These are phyloP conservation scores for Latrodectus geometricus DNA, from an alignment of 1,140 invertebrate species.

Conservation along the genomic window DNA sequence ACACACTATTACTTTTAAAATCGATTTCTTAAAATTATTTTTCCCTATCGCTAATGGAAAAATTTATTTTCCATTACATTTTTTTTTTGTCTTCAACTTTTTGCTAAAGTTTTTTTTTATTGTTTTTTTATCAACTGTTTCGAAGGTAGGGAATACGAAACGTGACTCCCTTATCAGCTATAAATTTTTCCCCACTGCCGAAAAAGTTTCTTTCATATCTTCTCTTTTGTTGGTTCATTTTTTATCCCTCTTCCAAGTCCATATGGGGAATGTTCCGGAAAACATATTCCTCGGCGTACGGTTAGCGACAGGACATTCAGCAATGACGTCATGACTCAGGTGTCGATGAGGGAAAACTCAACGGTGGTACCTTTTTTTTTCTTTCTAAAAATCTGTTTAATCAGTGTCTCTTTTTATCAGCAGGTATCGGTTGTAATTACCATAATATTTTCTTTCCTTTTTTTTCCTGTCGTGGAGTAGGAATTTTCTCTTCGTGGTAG, in stretches of 20 bases:
- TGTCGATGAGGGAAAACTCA: conserved; percentile 4
- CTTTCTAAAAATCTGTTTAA: conserved; percentile 6
- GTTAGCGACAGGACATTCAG: not conserved
- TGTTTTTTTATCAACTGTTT: conserved; percentile 29
- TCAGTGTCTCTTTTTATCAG: conserved; percentile 19
- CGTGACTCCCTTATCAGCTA: conserved; percentile 45
- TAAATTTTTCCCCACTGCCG: conserved; percentile 37
- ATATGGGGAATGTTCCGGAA: conserved; percentile 33
- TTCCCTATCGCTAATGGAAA: conserved; percentile 54
- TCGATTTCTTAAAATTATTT: conserved; percentile 54
- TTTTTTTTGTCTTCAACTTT: conserved; percentile 1
- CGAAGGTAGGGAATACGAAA: not conserved
- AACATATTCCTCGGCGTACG: conserved; percentile 34
- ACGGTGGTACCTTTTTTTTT: not conserved
- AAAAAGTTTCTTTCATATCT: conserved; percentile 48
- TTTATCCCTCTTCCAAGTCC: conserved; percentile 14
- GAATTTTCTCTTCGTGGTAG: conserved; percentile 83
- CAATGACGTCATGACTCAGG: conserved; percentile 35
- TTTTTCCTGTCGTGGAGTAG: conserved; percentile 68
- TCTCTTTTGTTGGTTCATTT: conserved; percentile 19
- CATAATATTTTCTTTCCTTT: not conserved
- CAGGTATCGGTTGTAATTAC: conserved; percentile 36
- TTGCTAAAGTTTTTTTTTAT: conserved; percentile 5
- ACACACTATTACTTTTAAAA: not conserved
- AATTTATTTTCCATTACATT: conserved; percentile 51